A percentile compares a stretch with the other conserved stretches of the same genome.
These are phyloP conservation scores for Dicyrtoma fusca DNA, from an alignment of 2,888 invertebrate species.

Conservation along the genomic window DNA sequence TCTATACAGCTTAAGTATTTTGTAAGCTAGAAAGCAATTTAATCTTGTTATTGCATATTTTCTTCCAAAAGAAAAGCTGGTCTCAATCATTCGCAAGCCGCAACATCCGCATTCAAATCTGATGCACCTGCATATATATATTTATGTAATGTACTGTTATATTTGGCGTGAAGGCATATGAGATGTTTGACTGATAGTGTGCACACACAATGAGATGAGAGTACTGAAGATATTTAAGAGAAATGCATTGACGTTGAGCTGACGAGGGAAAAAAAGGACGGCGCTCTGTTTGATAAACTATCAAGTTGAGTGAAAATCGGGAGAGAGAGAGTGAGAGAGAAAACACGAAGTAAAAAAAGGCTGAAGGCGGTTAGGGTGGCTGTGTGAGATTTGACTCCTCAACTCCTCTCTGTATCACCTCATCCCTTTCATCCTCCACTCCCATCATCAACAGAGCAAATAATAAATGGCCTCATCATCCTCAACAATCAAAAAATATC, in stretches of 20 bases:
- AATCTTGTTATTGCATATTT: too few relatives aligned
- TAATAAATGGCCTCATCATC: conserved; percentile 34
- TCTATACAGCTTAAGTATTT: too few relatives aligned
- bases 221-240: background rate
- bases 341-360: background rate
- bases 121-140: too few relatives aligned
- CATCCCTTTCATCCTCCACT: conserved; percentile 20
- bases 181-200: too few relatives aligned
- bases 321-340: background rate
- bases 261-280: conserved; percentile 6
- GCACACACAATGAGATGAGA: too few relatives aligned
- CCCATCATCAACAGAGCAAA: conserved; percentile 30
- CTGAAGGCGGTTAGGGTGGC: conserved; percentile 12
- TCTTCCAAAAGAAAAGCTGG: too few relatives aligned
- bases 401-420: conserved; percentile 11
- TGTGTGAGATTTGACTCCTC: conserved; percentile 37
- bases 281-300: conserved; percentile 27
- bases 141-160: too few relatives aligned
- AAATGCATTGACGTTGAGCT: background rate
- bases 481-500: conserved; percentile 20
- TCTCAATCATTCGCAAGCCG: too few relatives aligned
- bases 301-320: too few relatives aligned
- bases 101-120: too few relatives aligned
- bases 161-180: too few relatives aligned
- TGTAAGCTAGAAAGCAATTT: too few relatives aligned